phyloP scores from a whole-genome alignment of 1,140 invertebrate species.

The Cotesia glomerata region DNA sequence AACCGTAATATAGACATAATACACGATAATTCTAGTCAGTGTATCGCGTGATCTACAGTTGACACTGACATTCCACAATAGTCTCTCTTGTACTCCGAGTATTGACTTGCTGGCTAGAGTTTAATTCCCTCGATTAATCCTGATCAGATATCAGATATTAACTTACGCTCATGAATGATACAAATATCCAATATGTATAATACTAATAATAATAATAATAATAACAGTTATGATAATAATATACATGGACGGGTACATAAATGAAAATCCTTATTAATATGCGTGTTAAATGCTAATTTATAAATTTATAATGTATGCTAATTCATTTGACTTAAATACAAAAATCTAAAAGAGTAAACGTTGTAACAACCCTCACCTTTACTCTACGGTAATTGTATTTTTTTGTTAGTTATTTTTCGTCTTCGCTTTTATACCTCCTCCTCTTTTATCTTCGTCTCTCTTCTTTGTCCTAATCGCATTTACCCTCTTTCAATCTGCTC shows the following conservation, averaged over 20 bases:
- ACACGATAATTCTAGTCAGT: constrained; percentile 6
- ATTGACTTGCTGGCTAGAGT: constrained; percentile 24
- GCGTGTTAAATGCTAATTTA: constrained; percentile 2
- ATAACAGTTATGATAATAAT: constrained; percentile 15
- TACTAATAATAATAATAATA: no score
- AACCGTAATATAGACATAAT: neutral
- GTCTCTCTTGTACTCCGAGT: constrained; percentile 8
- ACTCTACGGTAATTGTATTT: neutral
- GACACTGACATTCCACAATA: constrained; percentile 30
- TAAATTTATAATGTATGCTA: constrained; percentile 3
- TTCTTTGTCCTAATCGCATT: neutral
- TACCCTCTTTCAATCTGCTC: neutral
- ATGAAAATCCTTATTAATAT: constrained; percentile 1
- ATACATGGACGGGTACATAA: constrained; percentile 1
- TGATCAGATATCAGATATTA: constrained; percentile 27
- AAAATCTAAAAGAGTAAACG: neutral
- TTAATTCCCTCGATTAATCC: constrained; percentile 29
- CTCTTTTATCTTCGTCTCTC: neutral
- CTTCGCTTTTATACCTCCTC: neutral
- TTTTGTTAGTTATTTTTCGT: neutral
- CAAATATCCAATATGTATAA: neutral
- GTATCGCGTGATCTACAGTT: constrained; percentile 23
- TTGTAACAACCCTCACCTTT: neutral
- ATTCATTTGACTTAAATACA: neutral
- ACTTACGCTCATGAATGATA: neutral